Base-by-base conservation (phyloP, 2,888 invertebrate species). In the Rotaria socialis region DNA sequence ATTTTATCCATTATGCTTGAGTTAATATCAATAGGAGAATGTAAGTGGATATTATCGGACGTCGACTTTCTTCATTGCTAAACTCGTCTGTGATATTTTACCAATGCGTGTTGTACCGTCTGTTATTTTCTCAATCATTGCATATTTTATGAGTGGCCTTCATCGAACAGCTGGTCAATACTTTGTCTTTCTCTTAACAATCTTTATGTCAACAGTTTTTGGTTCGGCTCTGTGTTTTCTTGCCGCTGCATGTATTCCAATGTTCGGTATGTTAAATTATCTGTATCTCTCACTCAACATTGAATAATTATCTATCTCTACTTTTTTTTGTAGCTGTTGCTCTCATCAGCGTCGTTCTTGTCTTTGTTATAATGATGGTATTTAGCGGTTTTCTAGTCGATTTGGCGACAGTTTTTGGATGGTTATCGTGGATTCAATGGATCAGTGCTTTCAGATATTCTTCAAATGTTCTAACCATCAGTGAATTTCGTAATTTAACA, bases 11-110 rank as follows among this genome's bases (percentile, higher is more conserved):
- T 4, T 22, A 55, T 19, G 22, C 7, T 55, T 55, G 22, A 22
- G 1, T 2, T 55, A 2, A 16, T 55, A 4, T 55, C 22, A 19
- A 6, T 22, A 55, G 55, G 55, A 91, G 86, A 90, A 90, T 88
- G 89, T 89, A 74, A 90, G 91, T 88, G 91, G 91, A 22, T 91
- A 90, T 88, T 91, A 91, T 88, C 87, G 90, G 50, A 89, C 90
- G 41, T 90, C 90, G 5, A 88, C 90, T 16, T 91, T 90, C 88
- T 91, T 91, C 88, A 85, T 90, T 43, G 89, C 90, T 86, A 91
- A 90, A 86, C 88, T 91, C 24, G 87, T 90, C 86, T 91, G 90
- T 89, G 91, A 91, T 88, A 88, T 91, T 7, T 88, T 91, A 56
- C 91, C 91, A 0, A 89, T 90, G 89, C 88, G 90, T 47, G 84